Evolutionary conservation across 2,888 invertebrate species (phyloP), one percentile per base, ranked within the genome.

Genomic region (Tipula lateralis): DNA sequence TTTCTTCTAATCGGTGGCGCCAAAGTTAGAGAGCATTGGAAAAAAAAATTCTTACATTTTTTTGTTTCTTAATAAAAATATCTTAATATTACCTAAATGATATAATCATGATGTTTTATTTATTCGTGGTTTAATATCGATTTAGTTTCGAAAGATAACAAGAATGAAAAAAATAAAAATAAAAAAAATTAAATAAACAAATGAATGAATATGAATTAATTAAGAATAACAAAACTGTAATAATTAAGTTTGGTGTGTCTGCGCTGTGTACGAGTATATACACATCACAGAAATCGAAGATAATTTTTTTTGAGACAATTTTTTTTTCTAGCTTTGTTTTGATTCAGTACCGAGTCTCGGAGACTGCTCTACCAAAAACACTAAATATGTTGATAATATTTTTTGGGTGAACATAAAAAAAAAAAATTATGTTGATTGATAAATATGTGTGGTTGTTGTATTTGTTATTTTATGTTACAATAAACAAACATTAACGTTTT

Each of bases 1-100:
- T 66, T 24, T 24, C 66, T 66, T 66, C 66, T 24, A 66, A 66
- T 66, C 24, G 66, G 66, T 66, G 66, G 66, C 66, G 66, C 66
- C 66, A 66, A 66, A 66, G 66, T 66, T 66, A 66, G 66, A 66
- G 66, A 66, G 24, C 66, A 24, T 24, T 66, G 66, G 66, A 24
- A 24, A 66, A 24, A 24, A 66, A 24, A 66, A 24, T 66, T 66
- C 24, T 24, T 9, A 66, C 19, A 66, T 66, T 66, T 66, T 66
- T 66, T 66, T 44, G 4, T 66, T 24, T 66, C 66, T 66, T 66
- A 66, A 66, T 66, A 66, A 66, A 66, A 66, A 66, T 66, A 66
- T 66, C 66, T 66, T 66, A 66, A 66, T 66, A 66, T 66, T 66
- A 66, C 66, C 66, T 66, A 66, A 66, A 66, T 66, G 66, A 66